phyloP scores from a whole-genome alignment of 2,888 invertebrate genomes.

The Adelphocoris suturalis region DNA sequence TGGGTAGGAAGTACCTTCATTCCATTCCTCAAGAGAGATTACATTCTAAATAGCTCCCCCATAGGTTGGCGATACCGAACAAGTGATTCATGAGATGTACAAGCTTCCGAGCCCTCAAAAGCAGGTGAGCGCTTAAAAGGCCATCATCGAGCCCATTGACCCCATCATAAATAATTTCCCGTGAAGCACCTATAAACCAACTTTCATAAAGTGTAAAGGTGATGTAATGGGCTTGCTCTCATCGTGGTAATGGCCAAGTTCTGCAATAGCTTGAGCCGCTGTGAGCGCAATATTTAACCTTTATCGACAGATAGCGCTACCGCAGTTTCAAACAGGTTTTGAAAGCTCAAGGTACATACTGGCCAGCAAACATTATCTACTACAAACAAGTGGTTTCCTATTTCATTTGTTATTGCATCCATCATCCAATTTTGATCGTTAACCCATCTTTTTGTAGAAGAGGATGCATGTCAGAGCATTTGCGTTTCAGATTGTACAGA shows the following conservation, averaged over 20 bases:
- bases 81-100: constrained; percentile 27
- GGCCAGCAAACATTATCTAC: not conserved
- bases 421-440: too few relatives aligned
- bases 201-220: constrained; percentile 27
- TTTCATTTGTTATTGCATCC: too few relatives aligned
- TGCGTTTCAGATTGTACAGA: too few relatives aligned
- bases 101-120: not conserved
- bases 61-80: not conserved
- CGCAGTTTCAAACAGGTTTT: not conserved
- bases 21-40: not conserved
- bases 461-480: too few relatives aligned
- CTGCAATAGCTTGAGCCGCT: constrained; percentile 10
- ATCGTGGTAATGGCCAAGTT: constrained; percentile 7
- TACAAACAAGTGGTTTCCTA: too few relatives aligned
- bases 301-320: not conserved
- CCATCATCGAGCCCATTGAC: constrained; percentile 31
- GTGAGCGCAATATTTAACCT: constrained; percentile 12
- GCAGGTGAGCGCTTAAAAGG: constrained; percentile 35
- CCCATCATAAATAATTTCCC: constrained; percentile 24
- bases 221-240: constrained; percentile 7
- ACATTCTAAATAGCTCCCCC: not conserved
- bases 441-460: too few relatives aligned
- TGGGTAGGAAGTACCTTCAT: not conserved
- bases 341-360: not conserved
- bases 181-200: not conserved